Conservation (phyloP, 2,113 vertebrate species). For the Erpornis zantholeuca region DNA sequence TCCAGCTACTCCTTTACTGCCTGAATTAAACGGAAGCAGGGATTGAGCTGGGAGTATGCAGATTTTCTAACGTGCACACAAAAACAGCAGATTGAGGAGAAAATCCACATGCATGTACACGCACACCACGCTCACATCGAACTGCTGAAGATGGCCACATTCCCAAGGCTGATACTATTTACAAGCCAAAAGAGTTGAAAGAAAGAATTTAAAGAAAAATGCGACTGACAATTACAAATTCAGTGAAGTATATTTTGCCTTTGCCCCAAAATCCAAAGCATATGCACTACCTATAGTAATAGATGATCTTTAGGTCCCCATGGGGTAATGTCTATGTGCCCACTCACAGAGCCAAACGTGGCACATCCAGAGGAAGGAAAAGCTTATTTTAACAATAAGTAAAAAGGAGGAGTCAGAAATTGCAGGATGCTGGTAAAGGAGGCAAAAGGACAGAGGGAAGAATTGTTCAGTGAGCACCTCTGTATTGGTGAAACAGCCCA, state of each 20-base stretch:
- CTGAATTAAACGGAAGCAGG: neutral
- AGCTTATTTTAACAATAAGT: neutral
- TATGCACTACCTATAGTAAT: no score
- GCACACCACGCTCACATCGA: accelerated
- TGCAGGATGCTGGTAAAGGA: neutral
- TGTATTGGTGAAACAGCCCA: neutral
- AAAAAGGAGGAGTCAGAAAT: neutral
- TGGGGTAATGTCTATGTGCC: neutral
- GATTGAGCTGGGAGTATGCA: neutral
- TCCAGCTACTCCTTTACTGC: neutral
- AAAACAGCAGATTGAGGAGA: neutral
- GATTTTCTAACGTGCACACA: neutral
- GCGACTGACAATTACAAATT: neutral
- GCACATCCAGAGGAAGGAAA: neutral
- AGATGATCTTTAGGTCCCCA: no score
- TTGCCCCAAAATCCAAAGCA: neutral
- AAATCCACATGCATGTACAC: neutral
- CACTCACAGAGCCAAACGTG: accelerated
- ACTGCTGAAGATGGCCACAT: neutral
- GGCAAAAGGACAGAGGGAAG: neutral
- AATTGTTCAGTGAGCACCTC: neutral
- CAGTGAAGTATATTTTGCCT: neutral
- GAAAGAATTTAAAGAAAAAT: neutral
- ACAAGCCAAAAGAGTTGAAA: neutral
- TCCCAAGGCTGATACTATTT: neutral